These are phyloP conservation scores for Coptotermes formosanus DNA, from an alignment of 1,140 invertebrate species.

Conservation along the genomic window DNA sequence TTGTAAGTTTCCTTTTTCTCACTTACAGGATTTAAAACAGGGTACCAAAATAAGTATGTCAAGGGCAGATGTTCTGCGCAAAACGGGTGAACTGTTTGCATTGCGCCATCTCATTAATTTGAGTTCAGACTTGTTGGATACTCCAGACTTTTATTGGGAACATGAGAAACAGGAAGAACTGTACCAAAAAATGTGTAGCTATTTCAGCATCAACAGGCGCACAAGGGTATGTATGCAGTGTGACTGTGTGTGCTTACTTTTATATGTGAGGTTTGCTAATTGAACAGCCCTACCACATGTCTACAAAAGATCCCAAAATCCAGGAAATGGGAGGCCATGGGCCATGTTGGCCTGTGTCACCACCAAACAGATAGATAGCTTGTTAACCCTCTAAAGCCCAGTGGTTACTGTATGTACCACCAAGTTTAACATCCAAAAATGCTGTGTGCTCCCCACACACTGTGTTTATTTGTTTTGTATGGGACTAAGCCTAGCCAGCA, in stretches of 20 bases:
- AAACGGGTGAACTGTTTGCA: conserved; percentile 87
- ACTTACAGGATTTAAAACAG: conserved; percentile 63
- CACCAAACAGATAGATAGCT: too few species aligned
- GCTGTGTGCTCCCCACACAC: too few species aligned
- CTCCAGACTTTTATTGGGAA: conserved; percentile 98
- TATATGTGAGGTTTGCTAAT: not conserved
- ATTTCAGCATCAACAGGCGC: conserved; percentile 81
- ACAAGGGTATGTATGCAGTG: conserved; percentile 61
- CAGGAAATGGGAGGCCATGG: too few species aligned
- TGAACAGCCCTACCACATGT: not conserved
- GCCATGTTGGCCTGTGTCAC: too few species aligned
- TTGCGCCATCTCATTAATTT: conserved; percentile 87
- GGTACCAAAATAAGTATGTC: conserved; percentile 67
- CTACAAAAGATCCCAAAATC: not conserved
- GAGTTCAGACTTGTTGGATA: conserved; percentile 89
- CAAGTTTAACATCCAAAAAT: too few species aligned
- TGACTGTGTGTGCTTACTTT: not conserved
- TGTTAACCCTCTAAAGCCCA: too few species aligned
- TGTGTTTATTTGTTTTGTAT: too few species aligned
- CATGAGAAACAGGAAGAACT: conserved; percentile 80
- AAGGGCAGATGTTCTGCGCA: conserved; percentile 73
- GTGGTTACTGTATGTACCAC: too few species aligned
- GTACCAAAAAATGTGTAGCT: conserved; percentile 75
- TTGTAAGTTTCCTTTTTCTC: not conserved
- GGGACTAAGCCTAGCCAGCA: too few species aligned